These are phyloP conservation scores for Acrocephalus kingi DNA, from an alignment of 2,113 vertebrate species.

Conservation along the genomic window DNA sequence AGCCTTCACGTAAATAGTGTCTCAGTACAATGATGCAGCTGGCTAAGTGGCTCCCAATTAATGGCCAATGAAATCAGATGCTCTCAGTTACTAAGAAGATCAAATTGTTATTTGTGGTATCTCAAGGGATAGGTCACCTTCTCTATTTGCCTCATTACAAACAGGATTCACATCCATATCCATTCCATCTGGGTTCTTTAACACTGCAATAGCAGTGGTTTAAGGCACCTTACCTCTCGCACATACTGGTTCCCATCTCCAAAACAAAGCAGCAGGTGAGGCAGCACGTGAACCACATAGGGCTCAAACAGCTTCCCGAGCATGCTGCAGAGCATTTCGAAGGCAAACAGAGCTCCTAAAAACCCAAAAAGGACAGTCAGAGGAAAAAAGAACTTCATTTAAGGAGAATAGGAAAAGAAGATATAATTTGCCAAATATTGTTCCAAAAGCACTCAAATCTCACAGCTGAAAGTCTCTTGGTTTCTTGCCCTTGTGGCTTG, in stretches of 20 bases:
- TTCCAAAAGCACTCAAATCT: not conserved
- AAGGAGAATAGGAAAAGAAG: not conserved
- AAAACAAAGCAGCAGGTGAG: slow-evolving; percentile 95
- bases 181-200: not conserved
- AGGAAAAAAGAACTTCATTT: not conserved
- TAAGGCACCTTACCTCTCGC: slow-evolving; percentile 86
- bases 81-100: not conserved
- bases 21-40: not conserved
- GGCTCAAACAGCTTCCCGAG: slow-evolving; percentile 97
- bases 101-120: not conserved
- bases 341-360: slow-evolving; percentile 93
- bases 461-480: not conserved
- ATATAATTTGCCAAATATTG: not conserved
- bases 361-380: not conserved
- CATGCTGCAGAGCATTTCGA: slow-evolving; percentile 99
- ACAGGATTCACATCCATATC: not conserved
- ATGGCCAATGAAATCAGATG: not conserved
- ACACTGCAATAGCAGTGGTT: not conserved
- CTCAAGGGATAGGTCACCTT: not conserved
- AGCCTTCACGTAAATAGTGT: not conserved
- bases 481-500: not conserved
- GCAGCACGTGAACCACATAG: slow-evolving; percentile 94
- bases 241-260: slow-evolving; percentile 98
- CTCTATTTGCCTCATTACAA: not conserved
- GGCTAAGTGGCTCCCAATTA: not conserved